Evolutionary conservation across 2,113 vertebrate species (phyloP).

Genomic region (Sakesphorus luctuosus): DNA sequence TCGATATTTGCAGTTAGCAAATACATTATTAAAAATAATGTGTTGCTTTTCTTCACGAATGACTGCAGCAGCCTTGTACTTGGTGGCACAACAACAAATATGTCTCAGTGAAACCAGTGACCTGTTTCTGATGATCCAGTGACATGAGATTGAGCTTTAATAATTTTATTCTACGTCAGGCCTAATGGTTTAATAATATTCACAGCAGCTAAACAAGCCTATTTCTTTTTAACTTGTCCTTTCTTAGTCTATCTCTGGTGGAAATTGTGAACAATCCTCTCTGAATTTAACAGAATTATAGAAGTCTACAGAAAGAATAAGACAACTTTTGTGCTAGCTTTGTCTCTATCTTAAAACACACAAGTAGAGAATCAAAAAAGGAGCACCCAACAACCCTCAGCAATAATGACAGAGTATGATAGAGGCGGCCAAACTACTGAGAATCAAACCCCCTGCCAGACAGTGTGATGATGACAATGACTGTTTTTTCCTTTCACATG

Average conservation of each 20-base stretch:
- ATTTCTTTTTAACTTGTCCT: not conserved
- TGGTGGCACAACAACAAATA: not conserved
- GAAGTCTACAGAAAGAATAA: not conserved
- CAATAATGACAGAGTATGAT: not conserved
- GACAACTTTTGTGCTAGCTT: not conserved
- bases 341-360: not conserved
- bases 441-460: not conserved
- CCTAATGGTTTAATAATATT: slow-evolving; percentile 24
- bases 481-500: not conserved
- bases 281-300: not conserved
- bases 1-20: not conserved
- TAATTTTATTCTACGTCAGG: not conserved
- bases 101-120: not conserved
- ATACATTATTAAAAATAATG: not conserved
- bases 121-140: not conserved
- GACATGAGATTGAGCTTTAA: not conserved
- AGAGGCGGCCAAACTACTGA: not conserved
- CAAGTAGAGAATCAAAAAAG: not conserved
- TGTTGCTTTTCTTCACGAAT: not conserved
- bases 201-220: not conserved
- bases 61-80: not conserved
- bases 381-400: not conserved
- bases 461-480: not conserved
- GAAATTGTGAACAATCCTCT: not conserved
- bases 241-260: not conserved